Base-by-base conservation (phyloP, 2,113 vertebrate genomes). In the Scomber japonicus region DNA sequence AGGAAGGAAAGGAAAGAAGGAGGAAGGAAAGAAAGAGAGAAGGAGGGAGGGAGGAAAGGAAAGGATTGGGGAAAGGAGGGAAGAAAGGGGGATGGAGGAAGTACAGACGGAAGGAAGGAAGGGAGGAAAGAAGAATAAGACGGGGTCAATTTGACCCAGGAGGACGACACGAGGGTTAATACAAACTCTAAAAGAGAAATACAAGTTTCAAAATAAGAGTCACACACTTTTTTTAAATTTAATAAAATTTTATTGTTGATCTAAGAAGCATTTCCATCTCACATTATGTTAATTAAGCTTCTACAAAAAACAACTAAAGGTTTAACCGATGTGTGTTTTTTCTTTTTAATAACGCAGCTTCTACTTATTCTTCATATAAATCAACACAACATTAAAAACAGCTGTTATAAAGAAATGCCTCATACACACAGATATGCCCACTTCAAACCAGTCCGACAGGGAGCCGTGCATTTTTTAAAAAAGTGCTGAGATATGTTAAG, bases 221-320 rank as follows among this genome's bases (percentile, higher is more conserved):
- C 49, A 4, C 0, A 71, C 40, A 71, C 40, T 13, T 17, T 0
- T 0, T 31, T 45, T 44, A 71, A 59, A 69, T 80, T 12, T 2
- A n/a, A 70, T 70, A 74, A 73, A 81, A 71, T 16, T 86, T 88
- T 90, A 87, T 87, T 89, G 56, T 60, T 54, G 30, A 72, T 72
- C 77, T 31, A 68, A 72, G 48, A 75, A 73, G 77, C 82, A 14
- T 45, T 81, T 85, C 7, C 67, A 82, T 49, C 6, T 51, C 15
- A 21, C n/a, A 7, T 11, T 11, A 4, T 11, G 45, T 63, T 64
- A 74, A 69, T 64, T 31, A 21, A 27, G 57, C 63, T 56, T 14
- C n/a, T 17, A 40, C 27, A 45, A 53, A 16, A 40, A 40, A 7
- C 8, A 4, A 61, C 21, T 35, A 53, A 48, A 48, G 4, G 1